Evolutionary conservation across 2,888 invertebrate species (phyloP).

Genomic region (Galeopsomyia nigrocyanea): DNA sequence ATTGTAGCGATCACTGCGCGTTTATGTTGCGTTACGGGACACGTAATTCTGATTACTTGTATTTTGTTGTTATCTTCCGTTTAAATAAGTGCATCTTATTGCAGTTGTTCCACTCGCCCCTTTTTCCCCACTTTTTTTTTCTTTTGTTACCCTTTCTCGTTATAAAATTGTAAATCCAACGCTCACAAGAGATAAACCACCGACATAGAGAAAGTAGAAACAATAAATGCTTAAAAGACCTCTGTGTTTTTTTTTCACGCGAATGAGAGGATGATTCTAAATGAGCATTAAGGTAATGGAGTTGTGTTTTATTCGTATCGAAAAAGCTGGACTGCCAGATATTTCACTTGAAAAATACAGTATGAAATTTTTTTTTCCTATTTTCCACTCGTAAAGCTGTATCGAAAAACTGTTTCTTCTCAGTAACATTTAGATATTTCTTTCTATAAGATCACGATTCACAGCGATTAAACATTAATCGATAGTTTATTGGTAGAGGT

Average conservation of each 20-base stretch:
- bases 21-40: conserved; percentile 50
- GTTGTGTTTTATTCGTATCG: conserved; percentile 6
- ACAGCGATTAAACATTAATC: conserved; percentile 49
- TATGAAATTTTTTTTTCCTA: conserved; percentile 43
- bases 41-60: conserved; percentile 19
- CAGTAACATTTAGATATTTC: conserved; percentile 44
- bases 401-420: conserved; percentile 39
- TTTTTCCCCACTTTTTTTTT: neutral
- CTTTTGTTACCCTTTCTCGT: neutral
- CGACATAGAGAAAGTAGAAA: neutral
- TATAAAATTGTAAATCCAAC: conserved; percentile 41
- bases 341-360: conserved; percentile 42
- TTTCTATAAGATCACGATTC: conserved; percentile 47
- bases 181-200: conserved; percentile 20
- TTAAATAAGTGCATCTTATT: conserved; percentile 40
- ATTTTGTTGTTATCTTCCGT: conserved; percentile 11
- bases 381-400: conserved; percentile 30
- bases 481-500: conserved; percentile 40
- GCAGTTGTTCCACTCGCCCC: conserved; percentile 32
- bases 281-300: conserved; percentile 4
- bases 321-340: conserved; percentile 32
- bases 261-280: conserved; percentile 16
- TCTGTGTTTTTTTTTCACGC: neutral
- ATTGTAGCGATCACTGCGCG: conserved; percentile 55
- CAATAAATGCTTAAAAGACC: conserved; percentile 19